phyloP scores from a whole-genome alignment of 2,113 vertebrate species.

The Phodopus roborovskii region DNA sequence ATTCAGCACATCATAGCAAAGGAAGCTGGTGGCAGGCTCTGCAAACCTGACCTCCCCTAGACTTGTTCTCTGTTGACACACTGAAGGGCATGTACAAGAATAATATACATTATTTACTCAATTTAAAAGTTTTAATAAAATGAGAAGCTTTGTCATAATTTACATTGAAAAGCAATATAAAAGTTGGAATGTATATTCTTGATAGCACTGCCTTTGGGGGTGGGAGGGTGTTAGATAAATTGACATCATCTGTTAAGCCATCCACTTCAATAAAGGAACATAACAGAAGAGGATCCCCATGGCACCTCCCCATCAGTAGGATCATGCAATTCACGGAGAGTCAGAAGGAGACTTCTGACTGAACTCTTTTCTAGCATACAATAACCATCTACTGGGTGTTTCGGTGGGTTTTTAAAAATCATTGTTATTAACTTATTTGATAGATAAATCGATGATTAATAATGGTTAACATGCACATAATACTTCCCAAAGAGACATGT shows the following conservation, averaged over 20 bases:
- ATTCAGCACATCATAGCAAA: constrained; percentile 15
- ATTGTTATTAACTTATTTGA: background rate
- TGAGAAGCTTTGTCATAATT: constrained; percentile 16
- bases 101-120: background rate
- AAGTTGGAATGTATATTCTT: background rate
- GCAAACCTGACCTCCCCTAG: constrained; percentile 68
- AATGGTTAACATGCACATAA: background rate
- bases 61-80: background rate
- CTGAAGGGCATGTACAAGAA: background rate
- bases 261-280: background rate
- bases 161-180: constrained; percentile 23
- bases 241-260: background rate
- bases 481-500: background rate
- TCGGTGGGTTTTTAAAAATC: background rate
- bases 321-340: background rate
- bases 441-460: constrained; percentile 27
- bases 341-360: background rate
- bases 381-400: background rate
- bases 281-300: background rate
- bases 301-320: background rate
- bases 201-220: background rate
- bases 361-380: background rate
- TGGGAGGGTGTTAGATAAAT: background rate
- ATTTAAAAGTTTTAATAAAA: constrained; percentile 6
- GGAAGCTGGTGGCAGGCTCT: background rate